phyloP scores from a whole-genome alignment of 1,140 invertebrate species.

The Panagrolaimus sp. region DNA sequence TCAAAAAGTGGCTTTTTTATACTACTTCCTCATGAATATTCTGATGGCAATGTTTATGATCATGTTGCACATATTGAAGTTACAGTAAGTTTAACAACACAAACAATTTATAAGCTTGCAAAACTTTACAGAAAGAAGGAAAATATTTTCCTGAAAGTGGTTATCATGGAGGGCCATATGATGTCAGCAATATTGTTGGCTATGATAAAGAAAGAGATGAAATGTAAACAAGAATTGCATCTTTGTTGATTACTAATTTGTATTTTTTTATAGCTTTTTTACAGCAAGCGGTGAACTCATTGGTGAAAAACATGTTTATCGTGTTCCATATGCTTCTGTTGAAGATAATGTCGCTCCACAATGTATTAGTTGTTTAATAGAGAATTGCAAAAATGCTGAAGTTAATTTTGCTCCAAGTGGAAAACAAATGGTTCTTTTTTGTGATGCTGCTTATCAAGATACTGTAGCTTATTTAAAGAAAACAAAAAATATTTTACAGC shows the following conservation, averaged over 20 bases:
- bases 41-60: constrained; percentile 29
- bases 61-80: constrained; percentile 29
- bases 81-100: neutral
- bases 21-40: constrained; percentile 22
- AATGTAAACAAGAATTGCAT: constrained; percentile 20
- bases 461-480: constrained; percentile 27
- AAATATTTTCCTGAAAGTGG: constrained; percentile 19
- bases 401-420: constrained; percentile 20
- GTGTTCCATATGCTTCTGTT: constrained; percentile 22
- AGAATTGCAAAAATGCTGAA: constrained; percentile 18
- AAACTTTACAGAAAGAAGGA: constrained; percentile 9
- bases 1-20: constrained; percentile 29
- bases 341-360: constrained; percentile 29
- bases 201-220: constrained; percentile 27
- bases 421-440: constrained; percentile 20
- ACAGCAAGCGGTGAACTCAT: constrained; percentile 16
- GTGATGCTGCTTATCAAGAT: constrained; percentile 19
- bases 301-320: constrained; percentile 26
- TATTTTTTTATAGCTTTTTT: constrained; percentile 23
- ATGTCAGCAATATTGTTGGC: constrained; percentile 23
- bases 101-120: neutral
- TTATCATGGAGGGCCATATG: constrained; percentile 23
- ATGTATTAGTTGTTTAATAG: constrained; percentile 28
- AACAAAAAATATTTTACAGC: constrained; percentile 26
- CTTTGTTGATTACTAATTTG: neutral